These are phyloP conservation scores for Mimachlamys varia DNA, from an alignment of 2,888 invertebrate species.

Conservation along the genomic window DNA sequence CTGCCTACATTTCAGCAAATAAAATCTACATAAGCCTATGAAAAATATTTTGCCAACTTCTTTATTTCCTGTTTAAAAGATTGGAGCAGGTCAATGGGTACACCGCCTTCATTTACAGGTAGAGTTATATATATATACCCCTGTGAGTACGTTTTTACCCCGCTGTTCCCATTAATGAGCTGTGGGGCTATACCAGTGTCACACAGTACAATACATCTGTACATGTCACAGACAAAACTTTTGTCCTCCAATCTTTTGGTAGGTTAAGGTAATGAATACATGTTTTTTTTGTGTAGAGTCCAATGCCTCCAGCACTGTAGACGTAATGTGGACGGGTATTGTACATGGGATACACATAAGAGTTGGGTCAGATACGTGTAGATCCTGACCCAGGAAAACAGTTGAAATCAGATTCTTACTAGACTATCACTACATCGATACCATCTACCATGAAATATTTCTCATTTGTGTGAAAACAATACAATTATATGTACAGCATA, in stretches of 20 bases:
- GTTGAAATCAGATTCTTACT: background rate
- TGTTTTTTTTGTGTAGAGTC: background rate
- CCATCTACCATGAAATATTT: slow-evolving; percentile 9
- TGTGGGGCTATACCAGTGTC: background rate
- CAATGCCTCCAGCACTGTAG: background rate
- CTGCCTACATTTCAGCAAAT: background rate
- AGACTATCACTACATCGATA: background rate
- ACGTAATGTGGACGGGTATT: background rate
- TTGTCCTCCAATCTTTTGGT: background rate
- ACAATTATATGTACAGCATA: background rate
- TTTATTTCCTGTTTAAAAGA: slow-evolving; percentile 28
- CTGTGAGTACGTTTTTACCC: background rate
- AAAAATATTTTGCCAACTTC: slow-evolving; percentile 27
- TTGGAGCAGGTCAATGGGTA: background rate
- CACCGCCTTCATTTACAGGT: background rate
- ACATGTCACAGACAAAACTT: slow-evolving; percentile 14
- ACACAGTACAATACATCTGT: background rate
- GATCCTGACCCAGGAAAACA: background rate
- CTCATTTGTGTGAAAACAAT: background rate
- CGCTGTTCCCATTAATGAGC: background rate
- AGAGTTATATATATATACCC: background rate
- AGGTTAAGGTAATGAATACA: slow-evolving; percentile 7
- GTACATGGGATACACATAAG: background rate
- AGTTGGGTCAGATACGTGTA: background rate
- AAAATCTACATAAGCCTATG: background rate